Base-by-base conservation (phyloP, 64 coral and sea anemone genomes). In the Montipora foliosa region DNA sequence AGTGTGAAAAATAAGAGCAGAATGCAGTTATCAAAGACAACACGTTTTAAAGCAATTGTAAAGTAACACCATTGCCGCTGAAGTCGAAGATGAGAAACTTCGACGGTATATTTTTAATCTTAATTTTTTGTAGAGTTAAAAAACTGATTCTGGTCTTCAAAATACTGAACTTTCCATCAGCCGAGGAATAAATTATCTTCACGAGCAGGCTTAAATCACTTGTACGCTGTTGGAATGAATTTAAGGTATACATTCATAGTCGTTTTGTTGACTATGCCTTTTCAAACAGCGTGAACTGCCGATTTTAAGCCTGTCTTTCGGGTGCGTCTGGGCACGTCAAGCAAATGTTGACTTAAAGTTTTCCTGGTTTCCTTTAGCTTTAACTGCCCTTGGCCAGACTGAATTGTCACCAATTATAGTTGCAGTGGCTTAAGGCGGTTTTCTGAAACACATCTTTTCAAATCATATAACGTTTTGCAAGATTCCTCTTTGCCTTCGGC, bases 121-220 rank as follows among this genome's bases (percentile, higher is more conserved):
- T 55, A 45, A 67, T 84, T 82, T 66, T 44, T 16, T 37, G 44
- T 62, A 2, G 52, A 21, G 59, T 19, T 17, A 15, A 2, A 67
- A 8, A 67, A 19, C 6, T 19, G 17, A 44, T 24, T 37, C 37
- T 37, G 37, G 22, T 3, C 2, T 29, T 76, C 46, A 8, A 62
- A 84, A 68, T 84, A 84, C 81, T 67, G 81, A 84, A 84, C 66
- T 86, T 86, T 37, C 47, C 29, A 17, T 5, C 50, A 86, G 66
- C 82, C 62, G 82, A 71, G 82, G 82, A 86, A 86, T 86, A 68
- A 66, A 86, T 72, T 51, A 86, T 86, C 50, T 7, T 69, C 64
- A 70, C 14, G 21, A 10, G 61, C n/a, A 67, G 81, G 14, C 60
- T 37, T 3, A 21, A 66, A 22, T 37, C 37, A 44, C 61, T 15